These are phyloP conservation scores for Oncorhynchus clarkii DNA, from an alignment of 2,113 vertebrate species.

Conservation along the genomic window DNA sequence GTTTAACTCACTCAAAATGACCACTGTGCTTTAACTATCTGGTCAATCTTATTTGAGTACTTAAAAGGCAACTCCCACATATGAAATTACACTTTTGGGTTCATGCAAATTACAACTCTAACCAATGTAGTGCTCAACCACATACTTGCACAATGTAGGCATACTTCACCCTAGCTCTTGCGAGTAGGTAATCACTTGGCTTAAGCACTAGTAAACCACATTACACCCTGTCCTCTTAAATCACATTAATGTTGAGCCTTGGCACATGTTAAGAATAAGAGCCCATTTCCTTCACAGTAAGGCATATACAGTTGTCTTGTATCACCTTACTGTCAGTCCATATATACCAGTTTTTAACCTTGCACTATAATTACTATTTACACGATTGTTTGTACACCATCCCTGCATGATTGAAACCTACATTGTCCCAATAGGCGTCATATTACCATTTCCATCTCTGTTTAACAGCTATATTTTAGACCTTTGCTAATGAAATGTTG, in stretches of 20 bases:
- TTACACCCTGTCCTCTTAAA: conserved; percentile 54
- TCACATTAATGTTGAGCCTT: conserved; percentile 44
- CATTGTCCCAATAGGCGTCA: background rate
- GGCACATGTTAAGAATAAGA: conserved; percentile 28
- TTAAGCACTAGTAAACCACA: conserved; percentile 32
- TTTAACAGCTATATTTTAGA: background rate
- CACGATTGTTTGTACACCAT: background rate
- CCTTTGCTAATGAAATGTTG: background rate
- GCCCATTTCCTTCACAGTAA: conserved; percentile 33
- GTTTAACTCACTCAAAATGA: conserved; percentile 1
- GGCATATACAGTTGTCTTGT: conserved; percentile 13
- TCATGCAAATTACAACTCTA: conserved; percentile 38
- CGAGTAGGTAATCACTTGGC: conserved; percentile 38
- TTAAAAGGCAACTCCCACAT: background rate
- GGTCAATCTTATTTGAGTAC: background rate
- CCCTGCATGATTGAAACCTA: background rate
- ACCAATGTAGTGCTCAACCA: conserved; percentile 27
- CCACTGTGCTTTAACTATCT: background rate
- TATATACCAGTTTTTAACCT: background rate
- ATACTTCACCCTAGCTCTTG: conserved; percentile 22
- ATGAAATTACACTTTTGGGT: background rate
- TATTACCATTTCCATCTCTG: background rate
- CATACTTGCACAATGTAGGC: conserved; percentile 12
- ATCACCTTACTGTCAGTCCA: conserved; percentile 15
- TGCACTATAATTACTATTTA: background rate